Conservation (phyloP, 2,797 vertebrate species). For the Sebastes itinus region DNA sequence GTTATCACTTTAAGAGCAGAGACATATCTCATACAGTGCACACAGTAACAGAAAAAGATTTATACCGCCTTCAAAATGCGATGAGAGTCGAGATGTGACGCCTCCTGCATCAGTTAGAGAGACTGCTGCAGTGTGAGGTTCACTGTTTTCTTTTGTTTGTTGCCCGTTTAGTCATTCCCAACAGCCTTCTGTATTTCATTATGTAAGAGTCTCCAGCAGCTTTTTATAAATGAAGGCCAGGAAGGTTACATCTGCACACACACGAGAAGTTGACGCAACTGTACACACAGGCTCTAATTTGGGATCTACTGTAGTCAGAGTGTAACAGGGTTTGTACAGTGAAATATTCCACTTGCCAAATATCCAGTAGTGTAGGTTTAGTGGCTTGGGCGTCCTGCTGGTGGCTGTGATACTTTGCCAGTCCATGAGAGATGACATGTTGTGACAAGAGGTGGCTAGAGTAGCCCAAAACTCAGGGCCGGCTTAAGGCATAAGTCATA, state of each 20-base stretch:
- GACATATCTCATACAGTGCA: neutral
- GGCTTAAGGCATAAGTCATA: too few species aligned
- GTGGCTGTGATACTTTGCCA: neutral
- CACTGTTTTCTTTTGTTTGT: slow-evolving; percentile 13
- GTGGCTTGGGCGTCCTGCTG: neutral
- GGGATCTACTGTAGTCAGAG: neutral
- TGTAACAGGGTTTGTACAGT: neutral
- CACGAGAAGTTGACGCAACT: neutral
- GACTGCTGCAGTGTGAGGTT: neutral
- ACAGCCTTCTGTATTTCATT: slow-evolving; percentile 12
- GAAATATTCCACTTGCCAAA: neutral
- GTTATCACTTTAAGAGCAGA: neutral
- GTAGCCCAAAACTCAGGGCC: neutral
- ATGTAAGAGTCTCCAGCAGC: slow-evolving; percentile 10
- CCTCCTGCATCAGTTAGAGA: neutral
- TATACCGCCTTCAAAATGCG: neutral
- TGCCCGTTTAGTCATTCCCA: slow-evolving; percentile 10
- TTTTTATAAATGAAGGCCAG: neutral
- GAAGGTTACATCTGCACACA: neutral
- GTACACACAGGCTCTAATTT: neutral
- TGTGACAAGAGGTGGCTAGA: neutral
- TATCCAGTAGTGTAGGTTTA: neutral
- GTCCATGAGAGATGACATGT: neutral
- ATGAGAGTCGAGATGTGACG: neutral
- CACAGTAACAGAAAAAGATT: neutral